Evolutionary conservation across 2,113 vertebrate species (phyloP).

Genomic region (Uria aalge): DNA sequence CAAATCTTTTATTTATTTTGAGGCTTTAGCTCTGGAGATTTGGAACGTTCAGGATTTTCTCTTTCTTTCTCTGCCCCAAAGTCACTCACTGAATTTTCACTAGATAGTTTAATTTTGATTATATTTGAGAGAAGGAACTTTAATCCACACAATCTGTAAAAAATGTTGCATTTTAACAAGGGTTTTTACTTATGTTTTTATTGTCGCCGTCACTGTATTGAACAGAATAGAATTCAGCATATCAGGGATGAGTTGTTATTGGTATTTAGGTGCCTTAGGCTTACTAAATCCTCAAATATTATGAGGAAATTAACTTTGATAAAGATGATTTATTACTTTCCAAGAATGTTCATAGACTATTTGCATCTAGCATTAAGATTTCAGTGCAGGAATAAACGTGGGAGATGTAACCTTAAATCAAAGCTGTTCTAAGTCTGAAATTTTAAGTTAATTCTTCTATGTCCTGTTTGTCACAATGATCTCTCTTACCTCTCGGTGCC

Average conservation of each 20-base stretch:
- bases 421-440: neutral
- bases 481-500: neutral
- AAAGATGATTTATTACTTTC: constrained; percentile 7
- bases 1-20: constrained; percentile 56
- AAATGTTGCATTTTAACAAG: constrained; percentile 38
- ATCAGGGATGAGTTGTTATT: neutral
- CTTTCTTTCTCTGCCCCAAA: neutral
- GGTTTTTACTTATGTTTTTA: neutral
- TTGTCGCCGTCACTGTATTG: neutral
- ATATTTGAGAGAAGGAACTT: constrained; percentile 26
- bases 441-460: neutral
- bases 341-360: neutral
- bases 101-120: neutral
- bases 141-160: neutral
- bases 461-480: neutral
- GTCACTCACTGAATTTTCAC: neutral
- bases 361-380: neutral
- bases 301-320: constrained; percentile 32
- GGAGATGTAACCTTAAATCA: neutral
- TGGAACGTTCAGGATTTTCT: neutral
- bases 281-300: neutral
- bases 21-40: constrained; percentile 35
- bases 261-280: neutral
- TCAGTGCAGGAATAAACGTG: neutral
- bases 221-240: neutral